Evolutionary conservation across 2,888 invertebrate genomes (phyloP).

Genomic region (Yponomeuta evonymella): DNA sequence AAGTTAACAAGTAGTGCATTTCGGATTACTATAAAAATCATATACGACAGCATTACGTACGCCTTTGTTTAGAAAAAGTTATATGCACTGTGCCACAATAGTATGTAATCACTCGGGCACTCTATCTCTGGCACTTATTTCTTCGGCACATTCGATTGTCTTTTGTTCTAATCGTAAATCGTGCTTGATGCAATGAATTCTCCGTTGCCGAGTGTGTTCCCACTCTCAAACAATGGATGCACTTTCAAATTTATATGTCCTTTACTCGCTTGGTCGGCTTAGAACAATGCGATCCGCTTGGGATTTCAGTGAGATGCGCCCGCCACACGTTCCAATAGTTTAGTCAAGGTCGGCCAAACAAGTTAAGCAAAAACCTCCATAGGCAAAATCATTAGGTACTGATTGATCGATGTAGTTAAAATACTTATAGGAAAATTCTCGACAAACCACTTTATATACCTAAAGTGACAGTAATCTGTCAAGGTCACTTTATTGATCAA

Average conservation of each 20-base stretch:
- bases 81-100: too few relatives aligned
- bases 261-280: slow-evolving; percentile 38
- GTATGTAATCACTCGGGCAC: too few relatives aligned
- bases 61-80: too few relatives aligned
- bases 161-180: neutral
- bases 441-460: neutral
- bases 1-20: too few relatives aligned
- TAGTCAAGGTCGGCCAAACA: slow-evolving; percentile 36
- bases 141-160: neutral
- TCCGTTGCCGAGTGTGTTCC: slow-evolving; percentile 4
- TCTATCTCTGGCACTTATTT: too few relatives aligned
- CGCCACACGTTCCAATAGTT: slow-evolving; percentile 6
- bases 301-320: slow-evolving; percentile 30
- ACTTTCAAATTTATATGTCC: slow-evolving; percentile 19
- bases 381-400: neutral
- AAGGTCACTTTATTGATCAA: neutral
- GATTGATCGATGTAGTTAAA: neutral
- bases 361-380: slow-evolving; percentile 21
- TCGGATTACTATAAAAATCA: too few relatives aligned
- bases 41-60: too few relatives aligned
- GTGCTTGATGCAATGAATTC: neutral
- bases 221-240: slow-evolving; percentile 20
- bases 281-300: slow-evolving; percentile 34
- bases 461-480: neutral
- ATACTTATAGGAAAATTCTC: neutral